Evolutionary conservation across 2,113 vertebrate species (phyloP).

Genomic region (Laticauda colubrina): DNA sequence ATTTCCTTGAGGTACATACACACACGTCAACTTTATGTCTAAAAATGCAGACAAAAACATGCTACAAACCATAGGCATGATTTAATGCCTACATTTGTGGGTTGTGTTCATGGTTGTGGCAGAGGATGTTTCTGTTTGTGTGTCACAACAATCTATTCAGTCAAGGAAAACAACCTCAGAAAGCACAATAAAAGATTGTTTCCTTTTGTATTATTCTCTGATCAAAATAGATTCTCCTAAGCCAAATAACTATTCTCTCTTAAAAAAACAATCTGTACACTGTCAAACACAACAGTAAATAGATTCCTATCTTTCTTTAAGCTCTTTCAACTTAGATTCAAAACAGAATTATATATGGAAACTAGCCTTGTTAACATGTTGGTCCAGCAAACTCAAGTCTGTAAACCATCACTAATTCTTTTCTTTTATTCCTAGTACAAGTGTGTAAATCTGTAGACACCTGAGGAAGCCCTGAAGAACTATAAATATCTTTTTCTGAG

Average conservation of each 20-base stretch:
- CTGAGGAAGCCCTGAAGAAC: slow-evolving; percentile 58
- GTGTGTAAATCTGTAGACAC: slow-evolving; percentile 40
- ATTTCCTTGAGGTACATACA: neutral
- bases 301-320: neutral
- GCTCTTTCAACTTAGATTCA: slow-evolving; percentile 3
- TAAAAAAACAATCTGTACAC: neutral
- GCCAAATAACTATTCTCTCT: neutral
- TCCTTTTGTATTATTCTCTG: slow-evolving; percentile 5
- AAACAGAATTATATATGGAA: neutral
- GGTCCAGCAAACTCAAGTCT: neutral
- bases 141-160: neutral
- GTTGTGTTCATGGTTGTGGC: neutral
- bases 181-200: slow-evolving; percentile 21
- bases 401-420: neutral
- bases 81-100: neutral
- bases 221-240: neutral
- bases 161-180: neutral
- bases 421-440: slow-evolving; percentile 7
- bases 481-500: slow-evolving; percentile 57
- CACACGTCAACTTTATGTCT: fast-evolving
- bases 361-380: neutral
- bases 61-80: neutral
- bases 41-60: slow-evolving; percentile 10
- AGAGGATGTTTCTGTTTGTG: fast-evolving
- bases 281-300: neutral